Evolutionary conservation across 2,113 vertebrate species (phyloP).

Genomic region (Mormoops blainvillei): DNA sequence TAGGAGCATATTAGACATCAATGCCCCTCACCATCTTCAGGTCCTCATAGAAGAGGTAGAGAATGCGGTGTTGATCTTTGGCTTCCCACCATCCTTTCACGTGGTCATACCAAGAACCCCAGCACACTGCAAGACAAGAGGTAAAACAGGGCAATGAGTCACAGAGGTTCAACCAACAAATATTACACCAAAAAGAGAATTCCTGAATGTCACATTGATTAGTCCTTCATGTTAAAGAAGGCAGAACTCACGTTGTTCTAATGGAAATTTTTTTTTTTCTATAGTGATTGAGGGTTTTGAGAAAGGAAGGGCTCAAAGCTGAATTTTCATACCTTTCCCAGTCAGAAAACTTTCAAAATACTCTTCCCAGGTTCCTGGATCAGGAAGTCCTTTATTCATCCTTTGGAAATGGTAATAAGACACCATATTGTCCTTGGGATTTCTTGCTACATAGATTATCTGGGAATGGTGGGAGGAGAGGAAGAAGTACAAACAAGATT

Average conservation of each 20-base stretch:
- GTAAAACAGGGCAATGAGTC: neutral
- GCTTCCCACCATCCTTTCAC: slow-evolving; percentile 83
- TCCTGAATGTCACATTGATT: neutral
- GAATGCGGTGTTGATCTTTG: slow-evolving; percentile 76
- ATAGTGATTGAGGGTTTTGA: neutral
- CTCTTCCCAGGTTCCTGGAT: slow-evolving; percentile 82
- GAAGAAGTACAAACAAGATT: neutral
- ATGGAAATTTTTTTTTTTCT: no score
- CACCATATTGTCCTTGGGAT: slow-evolving; percentile 88
- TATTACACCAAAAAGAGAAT: neutral
- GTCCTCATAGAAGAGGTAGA: slow-evolving; percentile 83
- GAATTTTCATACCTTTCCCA: slow-evolving; percentile 78
- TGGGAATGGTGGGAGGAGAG: slow-evolving; percentile 43
- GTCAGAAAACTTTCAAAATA: slow-evolving; percentile 81
- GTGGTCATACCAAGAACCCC: slow-evolving; percentile 82
- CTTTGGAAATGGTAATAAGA: slow-evolving; percentile 88
- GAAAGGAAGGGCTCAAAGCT: neutral
- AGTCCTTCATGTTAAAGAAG: neutral
- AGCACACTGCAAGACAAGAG: slow-evolving; percentile 75
- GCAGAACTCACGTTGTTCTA: neutral
- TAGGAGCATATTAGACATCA: neutral
- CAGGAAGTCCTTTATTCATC: slow-evolving; percentile 82
- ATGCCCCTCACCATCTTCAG: slow-evolving; percentile 76
- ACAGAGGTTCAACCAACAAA: neutral
- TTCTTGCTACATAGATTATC: slow-evolving; percentile 87